phyloP scores from a whole-genome alignment of 2,113 vertebrate genomes.

The Lophochroa leadbeateri region DNA sequence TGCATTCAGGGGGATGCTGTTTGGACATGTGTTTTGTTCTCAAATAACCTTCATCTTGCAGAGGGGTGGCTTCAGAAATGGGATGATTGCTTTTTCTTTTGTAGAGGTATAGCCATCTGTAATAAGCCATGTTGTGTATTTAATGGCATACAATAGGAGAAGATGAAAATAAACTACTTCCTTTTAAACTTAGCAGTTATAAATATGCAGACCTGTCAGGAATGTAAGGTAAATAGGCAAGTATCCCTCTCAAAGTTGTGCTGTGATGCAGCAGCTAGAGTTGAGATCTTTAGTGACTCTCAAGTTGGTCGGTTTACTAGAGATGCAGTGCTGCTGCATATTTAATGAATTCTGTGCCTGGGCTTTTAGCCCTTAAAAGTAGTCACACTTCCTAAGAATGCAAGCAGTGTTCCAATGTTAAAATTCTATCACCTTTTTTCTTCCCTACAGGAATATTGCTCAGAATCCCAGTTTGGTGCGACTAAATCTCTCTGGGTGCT shows the following conservation, averaged over 20 bases:
- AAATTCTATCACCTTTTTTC: not conserved
- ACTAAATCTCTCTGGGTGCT: constrained; percentile 89
- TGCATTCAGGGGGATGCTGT: not conserved
- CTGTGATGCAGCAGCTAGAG: not conserved
- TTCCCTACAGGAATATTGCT: constrained; percentile 77
- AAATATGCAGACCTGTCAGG: not conserved
- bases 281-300: not conserved
- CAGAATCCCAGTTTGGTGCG: constrained; percentile 80
- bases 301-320: not conserved
- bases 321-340: not conserved
- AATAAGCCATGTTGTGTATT: not conserved
- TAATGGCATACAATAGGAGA: not conserved
- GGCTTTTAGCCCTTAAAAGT: not conserved
- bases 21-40: not conserved
- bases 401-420: not conserved
- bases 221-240: not conserved
- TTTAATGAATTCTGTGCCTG: not conserved
- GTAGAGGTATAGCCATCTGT: not conserved
- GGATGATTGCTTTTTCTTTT: not conserved
- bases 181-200: not conserved
- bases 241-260: not conserved
- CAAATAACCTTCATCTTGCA: not conserved
- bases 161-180: not conserved
- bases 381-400: not conserved
- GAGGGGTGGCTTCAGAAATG: not conserved